Conservation (phyloP, 1,140 invertebrate genomes). For the Aphaenogaster ashmeadi region DNA sequence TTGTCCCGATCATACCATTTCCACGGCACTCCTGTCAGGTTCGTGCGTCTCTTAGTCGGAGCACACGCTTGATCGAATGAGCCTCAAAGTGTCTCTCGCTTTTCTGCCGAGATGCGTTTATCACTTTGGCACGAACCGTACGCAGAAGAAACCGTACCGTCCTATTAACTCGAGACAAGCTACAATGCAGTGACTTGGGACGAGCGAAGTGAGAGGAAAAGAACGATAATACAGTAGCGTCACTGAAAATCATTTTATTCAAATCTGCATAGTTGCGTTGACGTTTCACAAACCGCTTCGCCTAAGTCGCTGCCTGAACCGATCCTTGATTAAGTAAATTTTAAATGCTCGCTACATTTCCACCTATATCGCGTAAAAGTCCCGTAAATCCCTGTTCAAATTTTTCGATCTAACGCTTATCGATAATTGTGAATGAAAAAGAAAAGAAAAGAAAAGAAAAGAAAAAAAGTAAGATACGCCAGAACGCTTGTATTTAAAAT, state of each 20-base stretch:
- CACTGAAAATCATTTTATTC: background rate
- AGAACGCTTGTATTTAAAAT: conserved; percentile 45
- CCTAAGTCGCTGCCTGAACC: conserved; percentile 77
- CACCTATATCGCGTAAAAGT: conserved; percentile 66
- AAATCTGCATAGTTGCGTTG: background rate
- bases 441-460: conserved; percentile 7
- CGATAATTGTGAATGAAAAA: conserved; percentile 27
- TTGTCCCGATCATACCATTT: conserved; percentile 69
- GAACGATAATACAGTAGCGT: background rate
- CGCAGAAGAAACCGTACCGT: conserved; percentile 75
- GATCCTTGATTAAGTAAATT: conserved; percentile 58
- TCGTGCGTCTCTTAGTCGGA: conserved; percentile 69
- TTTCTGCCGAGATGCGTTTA: conserved; percentile 57
- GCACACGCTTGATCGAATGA: conserved; percentile 66
- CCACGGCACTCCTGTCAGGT: conserved; percentile 76
- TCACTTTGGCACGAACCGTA: conserved; percentile 74
- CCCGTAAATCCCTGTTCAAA: conserved; percentile 60
- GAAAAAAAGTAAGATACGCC: background rate
- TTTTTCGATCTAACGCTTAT: conserved; percentile 35
- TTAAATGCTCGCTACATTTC: conserved; percentile 73
- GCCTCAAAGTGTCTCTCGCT: conserved; percentile 57
- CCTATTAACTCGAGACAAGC: conserved; percentile 70
- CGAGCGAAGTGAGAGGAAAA: conserved; percentile 22
- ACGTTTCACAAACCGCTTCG: conserved; percentile 39
- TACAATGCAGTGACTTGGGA: conserved; percentile 76